Percentiles rank a stretch among this genome's conserved stretches.
These are phyloP conservation scores for Macrotrachela quadricornifera DNA, from an alignment of 1,140 invertebrate species.

Conservation along the genomic window DNA sequence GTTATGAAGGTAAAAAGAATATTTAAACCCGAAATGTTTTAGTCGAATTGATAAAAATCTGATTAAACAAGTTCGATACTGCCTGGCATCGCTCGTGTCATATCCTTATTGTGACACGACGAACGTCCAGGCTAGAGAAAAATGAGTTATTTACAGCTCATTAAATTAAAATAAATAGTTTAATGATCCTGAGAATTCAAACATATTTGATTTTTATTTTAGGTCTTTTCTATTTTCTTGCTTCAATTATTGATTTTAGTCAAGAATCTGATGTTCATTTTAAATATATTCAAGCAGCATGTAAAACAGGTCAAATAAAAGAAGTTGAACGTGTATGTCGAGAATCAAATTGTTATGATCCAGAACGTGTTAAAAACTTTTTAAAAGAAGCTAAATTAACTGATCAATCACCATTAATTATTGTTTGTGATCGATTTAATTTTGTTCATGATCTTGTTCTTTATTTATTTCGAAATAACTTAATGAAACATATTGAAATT, in stretches of 20 bases:
- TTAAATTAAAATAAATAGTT: no score
- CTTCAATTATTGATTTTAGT: conserved; percentile 97
- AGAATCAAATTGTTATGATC: conserved; percentile 94
- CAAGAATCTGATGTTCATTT: conserved; percentile 98
- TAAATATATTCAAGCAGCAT: conserved; percentile 89
- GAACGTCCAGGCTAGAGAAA: no score
- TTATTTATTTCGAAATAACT: conserved; percentile 87
- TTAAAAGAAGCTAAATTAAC: conserved; percentile 91
- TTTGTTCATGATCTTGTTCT: conserved; percentile 98
- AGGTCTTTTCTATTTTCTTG: conserved; percentile 94
- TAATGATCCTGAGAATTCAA: no score
- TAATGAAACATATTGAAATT: conserved; percentile 99
- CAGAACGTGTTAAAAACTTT: conserved; percentile 97
- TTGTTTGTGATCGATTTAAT: conserved; percentile 97
- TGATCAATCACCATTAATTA: conserved; percentile 89
- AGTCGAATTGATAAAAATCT: no score
- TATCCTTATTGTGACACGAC: no score
- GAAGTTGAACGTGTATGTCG: conserved; percentile 96
- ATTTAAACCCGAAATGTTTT: no score
- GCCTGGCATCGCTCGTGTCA: no score
- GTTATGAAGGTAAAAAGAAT: no score
- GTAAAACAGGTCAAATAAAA: conserved; percentile 96
- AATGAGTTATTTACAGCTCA: no score
- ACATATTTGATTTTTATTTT: no score
- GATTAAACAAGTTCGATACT: no score